These are phyloP conservation scores for Heliconius congener DNA, from an alignment of 1,140 invertebrate genomes.

Conservation along the genomic window DNA sequence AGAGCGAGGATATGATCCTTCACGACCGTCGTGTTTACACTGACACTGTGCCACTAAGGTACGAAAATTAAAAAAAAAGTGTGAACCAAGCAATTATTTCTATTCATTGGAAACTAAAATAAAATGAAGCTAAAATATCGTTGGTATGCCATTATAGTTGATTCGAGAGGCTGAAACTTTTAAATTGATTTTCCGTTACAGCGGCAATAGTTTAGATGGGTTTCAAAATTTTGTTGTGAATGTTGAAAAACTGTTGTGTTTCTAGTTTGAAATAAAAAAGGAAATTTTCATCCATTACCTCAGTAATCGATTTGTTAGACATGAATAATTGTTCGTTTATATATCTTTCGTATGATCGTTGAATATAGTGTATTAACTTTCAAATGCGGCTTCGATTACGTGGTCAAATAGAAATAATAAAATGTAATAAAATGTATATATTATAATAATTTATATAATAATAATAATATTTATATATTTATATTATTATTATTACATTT, in stretches of 20 bases:
- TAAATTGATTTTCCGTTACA: slow-evolving; percentile 10
- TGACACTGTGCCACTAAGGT: too few species aligned
- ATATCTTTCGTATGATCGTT: too few species aligned
- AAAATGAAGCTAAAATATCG: slow-evolving; percentile 8
- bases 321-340: background rate
- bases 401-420: too few species aligned
- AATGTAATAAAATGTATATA: too few species aligned
- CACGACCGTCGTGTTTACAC: too few species aligned
- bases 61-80: background rate
- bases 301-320: background rate
- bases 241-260: background rate
- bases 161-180: slow-evolving; percentile 5
- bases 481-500: too few species aligned
- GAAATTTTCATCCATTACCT: background rate
- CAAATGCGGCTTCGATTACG: too few species aligned
- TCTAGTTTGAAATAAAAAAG: background rate
- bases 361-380: too few species aligned
- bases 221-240: slow-evolving; percentile 6
- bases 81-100: background rate
- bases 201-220: slow-evolving; percentile 10
- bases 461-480: too few species aligned
- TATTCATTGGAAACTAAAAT: background rate
- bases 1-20: too few species aligned
- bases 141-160: background rate
- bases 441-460: too few species aligned